Base-by-base conservation (phyloP, 37 sponge, comb jelly and placozoan genomes). In the Chondrilla cf. caribensis region DNA sequence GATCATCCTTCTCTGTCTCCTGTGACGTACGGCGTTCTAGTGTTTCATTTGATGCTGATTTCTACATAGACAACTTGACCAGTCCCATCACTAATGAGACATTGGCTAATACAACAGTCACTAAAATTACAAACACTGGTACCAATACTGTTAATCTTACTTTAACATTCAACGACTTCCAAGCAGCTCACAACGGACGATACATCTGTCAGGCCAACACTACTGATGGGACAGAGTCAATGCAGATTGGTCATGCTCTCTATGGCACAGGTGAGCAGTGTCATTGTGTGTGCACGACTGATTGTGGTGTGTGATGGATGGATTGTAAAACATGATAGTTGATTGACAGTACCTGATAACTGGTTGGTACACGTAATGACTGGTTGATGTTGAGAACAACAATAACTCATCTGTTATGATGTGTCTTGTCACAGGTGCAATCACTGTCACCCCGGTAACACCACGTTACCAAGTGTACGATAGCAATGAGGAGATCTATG, bases 141-240 rank as follows among this genome's bases (percentile, higher is more conserved):
- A 73, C 21, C 8, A 25, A 5, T 19, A 17, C 21, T 40, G 25
- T 24, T 2, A 37, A n/a, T 39, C 8, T 40, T 73, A 17, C 24
- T 25, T 37, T 73, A 17, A 39, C 41, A 1, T 73, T 73, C 76
- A 37, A 73, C 19, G 40, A 42, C 44, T 73, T 73, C 41, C 41
- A 39, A 43, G 76, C 41, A 39, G 44, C 1, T 73, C 76, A 73
- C 42, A 38, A 73, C 7, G 76, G 76, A n/a, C 7, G 38, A 8
- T 73, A 73, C 44, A 21, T 41, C 9, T 73, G 76, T 25, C 22
- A 73, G 36, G 76, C 76, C 14, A 73, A n/a, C 36, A 73, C 76
- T 2, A 73, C n/a, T 73, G 76, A 73, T 73, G 76, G 76, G 29
- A 42, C 8, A 4, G 36, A 68, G 41, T 1, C 41, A 6, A 15